Conservation (phyloP, 2,113 vertebrate genomes). For the Hypanus sabinus region DNA sequence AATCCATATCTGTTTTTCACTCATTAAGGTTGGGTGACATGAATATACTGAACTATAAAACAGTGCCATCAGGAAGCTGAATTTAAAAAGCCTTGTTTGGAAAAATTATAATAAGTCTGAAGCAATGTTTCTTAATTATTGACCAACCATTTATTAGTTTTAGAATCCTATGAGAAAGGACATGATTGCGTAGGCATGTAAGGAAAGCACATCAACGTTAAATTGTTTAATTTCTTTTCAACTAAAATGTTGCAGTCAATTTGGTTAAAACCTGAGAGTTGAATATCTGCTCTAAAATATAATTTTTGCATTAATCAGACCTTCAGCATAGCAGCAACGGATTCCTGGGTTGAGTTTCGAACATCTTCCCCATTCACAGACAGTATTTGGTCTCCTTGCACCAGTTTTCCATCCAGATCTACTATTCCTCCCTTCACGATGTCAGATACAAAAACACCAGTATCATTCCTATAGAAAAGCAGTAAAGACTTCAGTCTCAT, state of each 20-base stretch:
- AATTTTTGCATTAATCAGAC: constrained; percentile 49
- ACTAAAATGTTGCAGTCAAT: neutral
- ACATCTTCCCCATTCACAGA: constrained; percentile 85
- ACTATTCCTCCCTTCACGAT: constrained; percentile 88
- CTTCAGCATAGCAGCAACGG: constrained; percentile 85
- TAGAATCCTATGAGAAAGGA: neutral
- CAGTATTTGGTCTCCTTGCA: constrained; percentile 92
- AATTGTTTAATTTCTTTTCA: neutral
- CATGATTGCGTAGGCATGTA: neutral
- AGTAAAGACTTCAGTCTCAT: constrained; percentile 1
- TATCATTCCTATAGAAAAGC: constrained; percentile 70
- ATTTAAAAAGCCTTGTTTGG: neutral
- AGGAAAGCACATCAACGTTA: neutral
- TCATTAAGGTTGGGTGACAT: neutral
- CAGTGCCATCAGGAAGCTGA: neutral
- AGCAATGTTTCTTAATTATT: neutral
- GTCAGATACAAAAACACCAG: constrained; percentile 91
- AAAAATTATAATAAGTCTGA: neutral
- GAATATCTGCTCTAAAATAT: neutral
- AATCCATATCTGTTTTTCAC: neutral
- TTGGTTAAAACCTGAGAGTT: neutral
- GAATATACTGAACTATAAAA: neutral
- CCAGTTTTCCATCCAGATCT: constrained; percentile 73
- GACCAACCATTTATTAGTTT: neutral
- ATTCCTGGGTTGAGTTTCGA: constrained; percentile 80